Conservation (phyloP, 1,140 invertebrate genomes). For the Neodiprion fabricii region DNA sequence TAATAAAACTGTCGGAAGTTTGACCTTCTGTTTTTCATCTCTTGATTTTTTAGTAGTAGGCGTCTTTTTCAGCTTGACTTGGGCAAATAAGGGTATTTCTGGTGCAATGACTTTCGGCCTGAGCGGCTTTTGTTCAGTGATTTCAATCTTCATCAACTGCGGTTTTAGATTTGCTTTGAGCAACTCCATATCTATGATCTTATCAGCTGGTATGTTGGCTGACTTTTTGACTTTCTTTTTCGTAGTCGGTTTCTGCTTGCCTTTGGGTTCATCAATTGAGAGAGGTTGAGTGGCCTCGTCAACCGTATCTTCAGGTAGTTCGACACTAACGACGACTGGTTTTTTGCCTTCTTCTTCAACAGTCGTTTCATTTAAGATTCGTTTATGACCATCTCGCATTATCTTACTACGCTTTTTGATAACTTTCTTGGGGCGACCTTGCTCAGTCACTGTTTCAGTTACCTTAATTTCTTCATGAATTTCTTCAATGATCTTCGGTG, state of each 20-base stretch:
- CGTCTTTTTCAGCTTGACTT: slow-evolving; percentile 66
- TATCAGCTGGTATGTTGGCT: not conserved
- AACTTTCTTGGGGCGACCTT: slow-evolving; percentile 30
- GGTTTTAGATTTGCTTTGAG: slow-evolving; percentile 15
- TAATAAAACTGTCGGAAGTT: slow-evolving; percentile 66
- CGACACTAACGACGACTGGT: slow-evolving; percentile 39
- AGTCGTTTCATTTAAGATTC: slow-evolving; percentile 29
- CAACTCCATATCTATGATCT: not conserved
- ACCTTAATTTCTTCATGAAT: slow-evolving; percentile 30
- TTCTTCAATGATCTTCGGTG: slow-evolving; percentile 15
- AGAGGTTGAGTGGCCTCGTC: not conserved
- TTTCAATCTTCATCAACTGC: slow-evolving; percentile 32
- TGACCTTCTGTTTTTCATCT: slow-evolving; percentile 55
- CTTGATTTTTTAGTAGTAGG: slow-evolving; percentile 49
- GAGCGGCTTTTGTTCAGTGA: slow-evolving; percentile 38
- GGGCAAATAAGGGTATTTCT: slow-evolving; percentile 62
- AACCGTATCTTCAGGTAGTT: not conserved
- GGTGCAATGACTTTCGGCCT: slow-evolving; percentile 45
- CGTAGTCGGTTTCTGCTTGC: not conserved
- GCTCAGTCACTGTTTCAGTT: slow-evolving; percentile 28
- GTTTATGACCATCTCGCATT: slow-evolving; percentile 25
- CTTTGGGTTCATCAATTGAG: not conserved
- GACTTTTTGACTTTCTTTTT: not conserved
- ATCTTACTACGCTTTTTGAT: slow-evolving; percentile 31
- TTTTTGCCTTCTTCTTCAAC: slow-evolving; percentile 43